These are phyloP conservation scores for Melanotaenia maccullochi DNA, from an alignment of 2,797 vertebrate genomes.

Conservation along the genomic window DNA sequence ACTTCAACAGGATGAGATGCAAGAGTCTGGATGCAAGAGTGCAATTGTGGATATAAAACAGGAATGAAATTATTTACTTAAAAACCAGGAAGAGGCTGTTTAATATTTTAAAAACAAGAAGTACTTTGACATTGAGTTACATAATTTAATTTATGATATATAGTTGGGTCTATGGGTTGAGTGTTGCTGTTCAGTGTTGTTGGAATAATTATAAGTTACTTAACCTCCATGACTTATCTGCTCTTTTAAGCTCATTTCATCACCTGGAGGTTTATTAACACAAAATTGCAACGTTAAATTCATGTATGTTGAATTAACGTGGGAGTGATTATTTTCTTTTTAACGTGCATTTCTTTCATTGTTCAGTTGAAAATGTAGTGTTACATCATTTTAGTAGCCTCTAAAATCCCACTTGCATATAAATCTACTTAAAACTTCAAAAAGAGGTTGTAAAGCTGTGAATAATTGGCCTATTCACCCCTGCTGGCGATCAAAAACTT, in stretches of 20 bases:
- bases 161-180: neutral
- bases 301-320: neutral
- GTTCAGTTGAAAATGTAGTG: neutral
- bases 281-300: neutral
- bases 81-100: slow-evolving; percentile 11
- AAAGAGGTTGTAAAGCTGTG: slow-evolving; percentile 25
- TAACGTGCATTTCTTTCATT: neutral
- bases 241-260: neutral
- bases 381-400: slow-evolving; percentile 2
- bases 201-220: neutral
- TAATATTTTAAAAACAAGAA: neutral
- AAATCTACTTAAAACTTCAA: slow-evolving; percentile 42
- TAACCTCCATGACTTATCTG: neutral
- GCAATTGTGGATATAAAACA: neutral
- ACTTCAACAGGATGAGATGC: too few species aligned
- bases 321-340: neutral
- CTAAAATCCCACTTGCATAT: slow-evolving; percentile 4
- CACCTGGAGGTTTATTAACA: neutral
- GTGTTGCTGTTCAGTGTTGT: neutral
- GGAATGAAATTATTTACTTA: neutral
- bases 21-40: neutral
- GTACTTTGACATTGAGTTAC: neutral
- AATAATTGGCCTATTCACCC: slow-evolving; percentile 29
- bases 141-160: neutral
- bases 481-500: neutral